Percentiles rank a stretch among this genome's conserved stretches.
phyloP scores from a whole-genome alignment of 2,113 vertebrate species.

The Ailurus styani region DNA sequence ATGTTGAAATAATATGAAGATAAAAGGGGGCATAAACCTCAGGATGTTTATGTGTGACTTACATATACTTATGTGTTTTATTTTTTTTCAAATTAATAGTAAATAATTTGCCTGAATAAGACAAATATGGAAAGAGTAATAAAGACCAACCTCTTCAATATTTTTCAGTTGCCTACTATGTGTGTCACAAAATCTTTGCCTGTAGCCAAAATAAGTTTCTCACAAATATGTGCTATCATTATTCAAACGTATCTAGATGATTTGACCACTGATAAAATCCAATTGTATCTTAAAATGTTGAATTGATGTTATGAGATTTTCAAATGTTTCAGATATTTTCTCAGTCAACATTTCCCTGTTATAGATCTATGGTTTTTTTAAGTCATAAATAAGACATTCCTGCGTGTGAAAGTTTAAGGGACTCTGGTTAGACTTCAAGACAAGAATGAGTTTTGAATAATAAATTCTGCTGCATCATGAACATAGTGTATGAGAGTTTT shows the following conservation, averaged over 20 bases:
- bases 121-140: neutral
- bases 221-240: neutral
- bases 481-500: neutral
- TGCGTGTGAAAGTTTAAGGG: neutral
- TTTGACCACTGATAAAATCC: neutral
- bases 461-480: neutral
- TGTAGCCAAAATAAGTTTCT: neutral
- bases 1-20: neutral
- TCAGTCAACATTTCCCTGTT: neutral
- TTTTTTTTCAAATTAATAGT: neutral
- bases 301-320: neutral
- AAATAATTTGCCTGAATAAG: neutral
- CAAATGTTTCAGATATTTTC: neutral
- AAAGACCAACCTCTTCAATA: neutral
- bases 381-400: neutral
- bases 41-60: neutral
- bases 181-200: neutral
- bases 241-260: neutral
- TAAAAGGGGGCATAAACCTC: neutral
- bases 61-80: neutral
- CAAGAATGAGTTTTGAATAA: neutral
- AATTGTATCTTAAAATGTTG: neutral
- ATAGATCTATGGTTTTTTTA: neutral
- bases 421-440: neutral
- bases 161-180: neutral